A percentile compares a stretch with the other conserved stretches of the same genome.
phyloP scores from a whole-genome alignment of 2,797 vertebrate genomes.

The Echiichthys vipera region DNA sequence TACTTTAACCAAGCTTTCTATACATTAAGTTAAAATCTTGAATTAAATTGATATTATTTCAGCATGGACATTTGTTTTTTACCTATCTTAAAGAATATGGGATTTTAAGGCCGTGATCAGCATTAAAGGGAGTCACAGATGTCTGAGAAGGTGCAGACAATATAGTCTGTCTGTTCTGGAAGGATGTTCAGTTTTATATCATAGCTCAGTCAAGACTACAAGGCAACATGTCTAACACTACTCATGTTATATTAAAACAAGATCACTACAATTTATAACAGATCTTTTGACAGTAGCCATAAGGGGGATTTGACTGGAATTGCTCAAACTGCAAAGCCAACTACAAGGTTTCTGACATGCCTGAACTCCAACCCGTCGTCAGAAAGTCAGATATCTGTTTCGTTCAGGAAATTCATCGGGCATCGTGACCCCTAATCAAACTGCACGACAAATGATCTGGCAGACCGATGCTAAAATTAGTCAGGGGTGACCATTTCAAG shows the following conservation, averaged over 20 bases:
- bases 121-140: conserved; percentile 9
- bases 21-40: conserved; percentile 10
- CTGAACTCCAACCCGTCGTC: not conserved
- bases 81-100: not conserved
- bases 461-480: too few relatives aligned
- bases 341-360: not conserved
- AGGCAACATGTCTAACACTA: not conserved
- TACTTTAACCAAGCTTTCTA: not conserved
- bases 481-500: too few relatives aligned
- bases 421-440: not conserved
- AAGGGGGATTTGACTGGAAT: not conserved
- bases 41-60: not conserved
- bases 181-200: not conserved
- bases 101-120: not conserved
- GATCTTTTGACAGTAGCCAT: not conserved
- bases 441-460: not conserved
- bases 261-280: not conserved
- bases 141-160: not conserved
- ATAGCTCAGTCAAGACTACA: not conserved
- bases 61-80: not conserved
- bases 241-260: not conserved
- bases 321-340: not conserved
- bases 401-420: not conserved
- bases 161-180: conserved; percentile 1
- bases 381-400: not conserved